phyloP scores from a whole-genome alignment of 1,140 invertebrate species.

The Goniozus legneri region DNA sequence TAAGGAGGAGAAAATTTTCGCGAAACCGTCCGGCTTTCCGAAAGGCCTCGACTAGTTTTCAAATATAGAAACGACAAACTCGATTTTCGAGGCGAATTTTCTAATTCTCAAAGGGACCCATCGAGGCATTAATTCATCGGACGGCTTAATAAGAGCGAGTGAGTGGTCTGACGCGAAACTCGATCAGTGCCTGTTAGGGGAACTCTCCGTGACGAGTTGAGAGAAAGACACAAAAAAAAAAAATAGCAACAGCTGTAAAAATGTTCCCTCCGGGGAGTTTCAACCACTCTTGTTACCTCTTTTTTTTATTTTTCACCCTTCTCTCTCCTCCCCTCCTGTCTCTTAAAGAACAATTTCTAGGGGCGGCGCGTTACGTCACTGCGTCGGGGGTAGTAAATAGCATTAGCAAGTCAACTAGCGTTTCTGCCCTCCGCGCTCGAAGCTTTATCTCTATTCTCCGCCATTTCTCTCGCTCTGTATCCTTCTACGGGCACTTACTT shows the following conservation, averaged over 20 bases:
- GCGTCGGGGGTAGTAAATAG: conserved; percentile 37
- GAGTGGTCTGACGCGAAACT: too few relatives aligned
- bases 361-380: conserved; percentile 23
- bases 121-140: conserved; percentile 18
- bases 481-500: conserved; percentile 43
- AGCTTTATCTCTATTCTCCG: too few relatives aligned
- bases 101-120: conserved; percentile 1
- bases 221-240: too few relatives aligned
- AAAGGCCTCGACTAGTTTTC: too few relatives aligned
- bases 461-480: conserved; percentile 6
- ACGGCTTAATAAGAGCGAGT: neutral
- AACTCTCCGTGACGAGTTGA: too few relatives aligned
- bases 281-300: too few relatives aligned
- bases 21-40: too few relatives aligned
- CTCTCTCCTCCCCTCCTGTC: neutral
- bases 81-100: neutral
- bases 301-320: too few relatives aligned
- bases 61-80: neutral
- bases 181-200: too few relatives aligned
- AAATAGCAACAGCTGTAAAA: too few relatives aligned
- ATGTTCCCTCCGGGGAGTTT: too few relatives aligned
- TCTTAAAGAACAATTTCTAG: conserved; percentile 23
- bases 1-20: too few relatives aligned
- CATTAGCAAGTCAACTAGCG: conserved; percentile 51
- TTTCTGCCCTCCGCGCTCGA: conserved; percentile 33